These are phyloP conservation scores for Caretta caretta DNA, from an alignment of 2,113 vertebrate genomes.

Conservation along the genomic window DNA sequence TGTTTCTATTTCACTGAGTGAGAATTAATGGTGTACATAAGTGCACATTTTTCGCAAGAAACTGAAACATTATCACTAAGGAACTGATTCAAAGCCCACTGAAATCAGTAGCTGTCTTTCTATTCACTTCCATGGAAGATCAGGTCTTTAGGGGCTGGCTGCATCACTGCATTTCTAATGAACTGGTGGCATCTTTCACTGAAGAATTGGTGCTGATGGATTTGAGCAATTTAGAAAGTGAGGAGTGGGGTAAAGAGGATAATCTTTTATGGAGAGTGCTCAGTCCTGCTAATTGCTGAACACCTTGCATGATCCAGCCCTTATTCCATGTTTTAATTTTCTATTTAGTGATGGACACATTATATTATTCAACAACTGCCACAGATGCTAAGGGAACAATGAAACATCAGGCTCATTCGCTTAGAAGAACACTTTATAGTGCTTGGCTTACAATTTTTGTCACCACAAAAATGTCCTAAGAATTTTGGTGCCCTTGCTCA, in stretches of 20 bases:
- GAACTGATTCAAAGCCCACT: background rate
- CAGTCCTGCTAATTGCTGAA: background rate
- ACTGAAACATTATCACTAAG: background rate
- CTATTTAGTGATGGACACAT: background rate
- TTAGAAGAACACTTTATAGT: accelerated
- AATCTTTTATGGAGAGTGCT: background rate
- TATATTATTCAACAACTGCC: background rate
- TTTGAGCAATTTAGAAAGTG: background rate
- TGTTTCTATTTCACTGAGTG: background rate
- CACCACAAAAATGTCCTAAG: background rate
- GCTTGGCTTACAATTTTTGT: background rate
- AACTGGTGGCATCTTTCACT: background rate
- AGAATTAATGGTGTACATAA: background rate
- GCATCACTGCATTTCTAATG: background rate
- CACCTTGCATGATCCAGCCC: background rate
- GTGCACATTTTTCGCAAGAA: background rate
- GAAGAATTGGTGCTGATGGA: background rate
- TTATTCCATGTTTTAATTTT: background rate
- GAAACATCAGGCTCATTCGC: background rate
- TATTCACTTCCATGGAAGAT: accelerated
- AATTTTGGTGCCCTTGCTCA: background rate
- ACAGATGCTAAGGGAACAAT: background rate
- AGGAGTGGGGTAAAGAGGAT: background rate
- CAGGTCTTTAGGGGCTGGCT: background rate
- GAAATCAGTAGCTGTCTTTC: background rate